phyloP scores from a whole-genome alignment of 2,113 vertebrate species.

The Dromaius novaehollandiae region DNA sequence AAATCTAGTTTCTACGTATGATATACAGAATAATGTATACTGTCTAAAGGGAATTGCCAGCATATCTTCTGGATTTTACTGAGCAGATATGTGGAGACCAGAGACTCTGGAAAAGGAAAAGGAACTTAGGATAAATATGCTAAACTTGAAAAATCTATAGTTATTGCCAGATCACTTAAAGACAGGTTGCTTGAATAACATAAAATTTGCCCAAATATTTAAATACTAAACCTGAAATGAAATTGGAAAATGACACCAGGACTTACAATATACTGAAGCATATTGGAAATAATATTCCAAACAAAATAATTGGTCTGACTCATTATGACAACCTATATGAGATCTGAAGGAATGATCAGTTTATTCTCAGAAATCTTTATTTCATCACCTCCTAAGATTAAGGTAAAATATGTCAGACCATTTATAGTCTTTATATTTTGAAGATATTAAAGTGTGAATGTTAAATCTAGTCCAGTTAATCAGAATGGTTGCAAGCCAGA shows the following conservation, averaged over 20 bases:
- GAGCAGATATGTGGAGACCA: not conserved
- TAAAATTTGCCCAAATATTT: not conserved
- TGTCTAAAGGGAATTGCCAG: not conserved
- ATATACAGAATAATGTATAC: not conserved
- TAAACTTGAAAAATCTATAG: not conserved
- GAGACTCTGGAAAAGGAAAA: not conserved
- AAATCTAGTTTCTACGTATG: not conserved
- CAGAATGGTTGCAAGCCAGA: not conserved
- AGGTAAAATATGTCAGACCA: not conserved
- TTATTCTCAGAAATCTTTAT: conserved; percentile 5
- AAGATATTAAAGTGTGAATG: not conserved
- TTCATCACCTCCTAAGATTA: not conserved
- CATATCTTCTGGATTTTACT: not conserved
- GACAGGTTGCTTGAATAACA: not conserved
- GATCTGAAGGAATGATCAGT: not conserved
- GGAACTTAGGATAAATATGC: not conserved
- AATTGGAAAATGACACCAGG: not conserved
- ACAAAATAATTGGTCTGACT: not conserved
- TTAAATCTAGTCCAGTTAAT: not conserved
- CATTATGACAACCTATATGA: not conserved
- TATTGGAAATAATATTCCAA: not conserved
- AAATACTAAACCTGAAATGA: not conserved
- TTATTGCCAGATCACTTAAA: not conserved
- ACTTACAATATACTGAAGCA: not conserved
- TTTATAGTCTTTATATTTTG: not conserved